Base-by-base conservation (phyloP, 2,797 vertebrate genomes). In the Craterocephalus amniculus region DNA sequence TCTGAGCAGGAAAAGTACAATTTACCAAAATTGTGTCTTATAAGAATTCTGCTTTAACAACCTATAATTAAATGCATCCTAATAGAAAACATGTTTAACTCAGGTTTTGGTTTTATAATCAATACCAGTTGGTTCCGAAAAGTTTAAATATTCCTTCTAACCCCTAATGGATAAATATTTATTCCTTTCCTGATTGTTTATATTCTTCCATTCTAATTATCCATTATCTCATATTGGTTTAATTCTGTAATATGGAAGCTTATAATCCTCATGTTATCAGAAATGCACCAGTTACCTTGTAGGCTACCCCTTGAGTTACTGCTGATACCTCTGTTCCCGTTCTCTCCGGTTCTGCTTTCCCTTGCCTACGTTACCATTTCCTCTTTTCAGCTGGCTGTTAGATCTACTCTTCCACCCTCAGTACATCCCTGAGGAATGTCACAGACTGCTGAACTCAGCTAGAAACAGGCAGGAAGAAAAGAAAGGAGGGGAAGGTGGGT, bases 371-470 rank as follows among this genome's bases (percentile, higher is more conserved):
- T 49, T 77, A 22, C 35, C 57, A 22, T 67, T 76, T 60, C 54
- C 65, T 68, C 74, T 65, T 65, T 56, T 60, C 61, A 71, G 59
- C 31, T 38, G 49, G 67, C 70, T 76, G 67, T 85, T 83, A 80
- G 74, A 85, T 80, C 61, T 64, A 63, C 75, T 66, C 69, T 57
- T 80, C 68, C 69, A 82, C 85, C 83, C 81, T 72, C n/a, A 11
- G 67, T 72, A 60, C 11, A 0, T 68, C 77, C 85, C 82, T 70
- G 9, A 58, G 80, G 80, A 84, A 84, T 29, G 69, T 49, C 45
- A 48, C 67, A 83, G 71, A 74, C 52, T 83, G 76, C 81, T 87
- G 81, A 88, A 78, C 70, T 81, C 74, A 80, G 76, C 83, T 75
- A 52, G 66, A 67, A 76, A 78, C 24, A 74, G 34, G 58, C 40